Evolutionary conservation across 2,888 invertebrate genomes (phyloP).

Genomic region (Punctoribates punctum): DNA sequence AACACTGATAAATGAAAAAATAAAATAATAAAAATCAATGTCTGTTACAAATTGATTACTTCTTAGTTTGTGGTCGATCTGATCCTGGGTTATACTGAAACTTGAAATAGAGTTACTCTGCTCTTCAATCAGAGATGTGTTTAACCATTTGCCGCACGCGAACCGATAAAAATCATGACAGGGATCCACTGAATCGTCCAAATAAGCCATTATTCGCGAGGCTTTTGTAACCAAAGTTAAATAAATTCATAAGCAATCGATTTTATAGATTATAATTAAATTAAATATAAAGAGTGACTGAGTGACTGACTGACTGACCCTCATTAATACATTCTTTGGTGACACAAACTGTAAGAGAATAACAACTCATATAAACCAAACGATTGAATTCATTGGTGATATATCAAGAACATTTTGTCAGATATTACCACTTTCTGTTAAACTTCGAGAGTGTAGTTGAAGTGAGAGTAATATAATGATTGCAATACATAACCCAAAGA

Average conservation of each 20-base stretch:
- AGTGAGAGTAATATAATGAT: background rate
- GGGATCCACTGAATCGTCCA: conserved; percentile 6
- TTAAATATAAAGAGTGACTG: too few species aligned
- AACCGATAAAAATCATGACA: conserved; percentile 21
- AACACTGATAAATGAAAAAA: background rate
- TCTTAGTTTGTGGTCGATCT: background rate
- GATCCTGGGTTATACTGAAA: background rate
- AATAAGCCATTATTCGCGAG: background rate
- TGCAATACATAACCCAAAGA: background rate
- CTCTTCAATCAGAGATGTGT: background rate
- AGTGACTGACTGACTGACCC: background rate
- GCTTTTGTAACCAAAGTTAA: conserved; percentile 5
- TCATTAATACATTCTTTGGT: background rate
- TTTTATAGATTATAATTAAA: background rate
- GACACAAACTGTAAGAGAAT: background rate
- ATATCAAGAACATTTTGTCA: too few species aligned
- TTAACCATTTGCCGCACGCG: conserved; percentile 1
- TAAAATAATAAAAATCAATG: background rate
- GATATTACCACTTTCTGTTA: too few species aligned
- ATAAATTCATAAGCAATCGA: background rate
- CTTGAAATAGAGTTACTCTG: background rate
- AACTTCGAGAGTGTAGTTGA: background rate
- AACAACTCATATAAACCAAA: too few species aligned
- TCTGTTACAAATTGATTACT: background rate
- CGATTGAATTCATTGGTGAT: too few species aligned